Base-by-base conservation (phyloP, 2,797 vertebrate genomes). In the Tenualosa thibaudeaui region DNA sequence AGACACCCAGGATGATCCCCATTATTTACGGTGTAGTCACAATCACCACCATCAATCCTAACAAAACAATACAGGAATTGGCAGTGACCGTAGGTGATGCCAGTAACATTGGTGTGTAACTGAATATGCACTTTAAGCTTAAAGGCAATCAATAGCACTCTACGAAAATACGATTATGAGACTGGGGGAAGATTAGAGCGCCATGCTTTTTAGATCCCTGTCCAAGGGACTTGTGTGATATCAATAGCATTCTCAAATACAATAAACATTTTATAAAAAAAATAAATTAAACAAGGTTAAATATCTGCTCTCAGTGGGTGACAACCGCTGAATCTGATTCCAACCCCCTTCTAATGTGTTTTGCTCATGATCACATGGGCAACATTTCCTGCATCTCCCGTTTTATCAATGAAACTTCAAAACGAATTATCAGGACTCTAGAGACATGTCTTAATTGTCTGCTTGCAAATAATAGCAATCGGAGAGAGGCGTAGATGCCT, bases 111-210 rank as follows among this genome's bases (percentile, higher is more conserved):
- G 84, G 83, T 90, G 87, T 90, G 89, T 86, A 87, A 90, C 88
- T 82, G 81, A 88, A 90, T 88, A 84, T 89, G 86, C 86, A 86
- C 88, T 91, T 89, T 87, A 89, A 87, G 84, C 86, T 88, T 86
- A 85, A 87, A 89, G 84, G 62, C 87, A 90, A 91, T 90, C 89
- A 88, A 91, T 91, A 91, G 86, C 87, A 88, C 86, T 90, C 87
- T 85, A 84, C 82, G 85, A 88, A 91, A 90, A 91, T 86, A 82
- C 85, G 88, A 88, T 91, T 90, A 90, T 82, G 85, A 81, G 71
- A 81, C 82, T 82, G 40, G 85, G 85, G 68, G 85, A 17, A 85
- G 83, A 88, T 84, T 84, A 87, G 83, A 62, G 68, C 86, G 81
- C 65, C 83, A 26, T 83, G 82, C 85, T 84, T 84, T 85, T 87